Percentiles rank a stretch among this genome's conserved stretches.
Conservation (phyloP, 2,888 invertebrate species). For the Eustalomyia histrio region DNA sequence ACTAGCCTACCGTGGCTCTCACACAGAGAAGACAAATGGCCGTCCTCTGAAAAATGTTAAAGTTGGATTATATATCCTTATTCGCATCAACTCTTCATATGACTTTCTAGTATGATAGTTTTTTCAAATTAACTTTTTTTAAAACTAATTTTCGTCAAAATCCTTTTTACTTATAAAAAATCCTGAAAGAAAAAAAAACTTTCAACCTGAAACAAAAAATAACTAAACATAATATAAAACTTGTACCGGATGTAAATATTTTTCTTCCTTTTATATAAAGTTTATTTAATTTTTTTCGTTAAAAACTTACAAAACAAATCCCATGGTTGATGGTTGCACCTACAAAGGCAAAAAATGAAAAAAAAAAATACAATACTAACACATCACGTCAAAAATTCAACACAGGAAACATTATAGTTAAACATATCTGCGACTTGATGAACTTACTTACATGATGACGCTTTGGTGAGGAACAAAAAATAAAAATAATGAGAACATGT, state of each 20-base stretch:
- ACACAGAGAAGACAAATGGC: no score
- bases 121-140: no score
- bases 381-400: slow-evolving; percentile 51
- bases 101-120: no score
- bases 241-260: slow-evolving; percentile 59
- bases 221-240: slow-evolving; percentile 21
- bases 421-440: slow-evolving; percentile 53
- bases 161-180: background rate
- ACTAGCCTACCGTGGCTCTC: no score
- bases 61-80: no score
- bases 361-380: background rate
- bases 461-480: slow-evolving; percentile 36
- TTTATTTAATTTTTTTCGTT: slow-evolving; percentile 31
- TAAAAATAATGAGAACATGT: slow-evolving; percentile 29
- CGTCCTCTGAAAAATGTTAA: no score
- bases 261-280: slow-evolving; percentile 49
- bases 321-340: slow-evolving; percentile 53
- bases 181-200: background rate
- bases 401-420: slow-evolving; percentile 58
- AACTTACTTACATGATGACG: slow-evolving; percentile 48
- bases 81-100: no score
- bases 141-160: no score
- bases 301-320: slow-evolving; percentile 52
- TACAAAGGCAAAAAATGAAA: slow-evolving; percentile 3
- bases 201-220: background rate